Percentiles rank a stretch among this genome's conserved stretches.
phyloP scores from a whole-genome alignment of 1,140 invertebrate genomes.

The Stegodyphus mimosarum region DNA sequence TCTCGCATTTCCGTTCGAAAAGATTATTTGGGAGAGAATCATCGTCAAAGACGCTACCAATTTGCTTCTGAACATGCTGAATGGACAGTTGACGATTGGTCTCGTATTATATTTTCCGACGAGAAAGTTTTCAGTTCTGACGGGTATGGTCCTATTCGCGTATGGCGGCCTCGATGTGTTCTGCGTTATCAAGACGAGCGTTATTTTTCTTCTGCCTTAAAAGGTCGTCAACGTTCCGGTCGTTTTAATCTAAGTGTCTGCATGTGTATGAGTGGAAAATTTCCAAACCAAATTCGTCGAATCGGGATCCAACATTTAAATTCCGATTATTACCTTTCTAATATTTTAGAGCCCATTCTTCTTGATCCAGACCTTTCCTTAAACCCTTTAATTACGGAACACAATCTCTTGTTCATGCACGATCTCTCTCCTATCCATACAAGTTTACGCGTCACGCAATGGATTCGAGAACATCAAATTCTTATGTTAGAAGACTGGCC shows the following conservation, averaged over 20 bases:
- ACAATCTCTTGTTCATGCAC: conserved; percentile 17
- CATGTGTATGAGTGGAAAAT: not conserved
- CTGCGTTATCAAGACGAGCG: not conserved
- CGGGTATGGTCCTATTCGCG: not conserved
- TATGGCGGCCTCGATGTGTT: not conserved
- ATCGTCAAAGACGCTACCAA: not conserved
- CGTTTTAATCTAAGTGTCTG: conserved; percentile 11
- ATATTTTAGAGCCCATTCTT: not conserved
- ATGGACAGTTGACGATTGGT: conserved; percentile 1
- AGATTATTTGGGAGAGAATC: not conserved
- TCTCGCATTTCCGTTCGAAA: not conserved
- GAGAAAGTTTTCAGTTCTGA: conserved; percentile 15
- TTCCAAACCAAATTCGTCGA: not conserved
- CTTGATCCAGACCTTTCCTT: not conserved
- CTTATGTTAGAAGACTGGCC: conserved; percentile 14
- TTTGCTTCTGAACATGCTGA: not conserved
- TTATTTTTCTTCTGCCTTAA: not conserved
- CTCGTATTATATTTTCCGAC: conserved; percentile 10
- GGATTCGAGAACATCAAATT: not conserved
- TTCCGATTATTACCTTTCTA: not conserved
- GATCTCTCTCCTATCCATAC: conserved; percentile 32
- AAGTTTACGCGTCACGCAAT: not conserved
- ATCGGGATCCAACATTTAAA: not conserved
- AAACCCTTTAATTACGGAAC: not conserved
- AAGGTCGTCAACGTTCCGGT: no score